Evolutionary conservation across 2,888 invertebrate species (phyloP).

Genomic region (Lottia scabra): DNA sequence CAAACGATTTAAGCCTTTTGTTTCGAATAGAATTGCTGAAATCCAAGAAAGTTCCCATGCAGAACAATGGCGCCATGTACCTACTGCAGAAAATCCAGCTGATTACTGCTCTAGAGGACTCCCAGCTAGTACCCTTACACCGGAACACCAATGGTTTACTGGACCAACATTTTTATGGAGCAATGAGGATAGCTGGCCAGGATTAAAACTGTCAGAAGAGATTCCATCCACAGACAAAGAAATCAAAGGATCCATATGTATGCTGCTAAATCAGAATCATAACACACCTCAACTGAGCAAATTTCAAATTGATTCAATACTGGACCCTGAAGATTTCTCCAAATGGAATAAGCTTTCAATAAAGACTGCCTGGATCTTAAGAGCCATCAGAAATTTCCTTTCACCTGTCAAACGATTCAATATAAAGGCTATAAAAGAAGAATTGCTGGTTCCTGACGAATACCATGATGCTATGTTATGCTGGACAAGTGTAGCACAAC

Average conservation of each 20-base stretch:
- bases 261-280: not conserved
- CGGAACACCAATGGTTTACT: not conserved
- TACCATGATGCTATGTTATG: too few relatives aligned
- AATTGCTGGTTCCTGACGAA: not conserved
- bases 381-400: constrained; percentile 5
- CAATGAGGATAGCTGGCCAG: not conserved
- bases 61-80: not conserved
- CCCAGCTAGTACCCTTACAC: not conserved
- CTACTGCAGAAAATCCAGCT: not conserved
- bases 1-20: constrained; percentile 7
- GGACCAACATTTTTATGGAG: not conserved
- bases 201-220: not conserved
- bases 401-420: not conserved
- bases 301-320: not conserved
- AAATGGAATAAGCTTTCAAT: not conserved
- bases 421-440: not conserved
- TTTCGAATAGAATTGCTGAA: constrained; percentile 2
- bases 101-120: not conserved
- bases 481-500: not conserved
- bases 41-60: not conserved
- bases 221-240: not conserved
- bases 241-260: not conserved
- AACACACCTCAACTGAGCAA: not conserved
- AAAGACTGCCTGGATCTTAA: not conserved
- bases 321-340: not conserved